Conservation (phyloP, 2,113 vertebrate genomes). For the Limanda limanda region DNA sequence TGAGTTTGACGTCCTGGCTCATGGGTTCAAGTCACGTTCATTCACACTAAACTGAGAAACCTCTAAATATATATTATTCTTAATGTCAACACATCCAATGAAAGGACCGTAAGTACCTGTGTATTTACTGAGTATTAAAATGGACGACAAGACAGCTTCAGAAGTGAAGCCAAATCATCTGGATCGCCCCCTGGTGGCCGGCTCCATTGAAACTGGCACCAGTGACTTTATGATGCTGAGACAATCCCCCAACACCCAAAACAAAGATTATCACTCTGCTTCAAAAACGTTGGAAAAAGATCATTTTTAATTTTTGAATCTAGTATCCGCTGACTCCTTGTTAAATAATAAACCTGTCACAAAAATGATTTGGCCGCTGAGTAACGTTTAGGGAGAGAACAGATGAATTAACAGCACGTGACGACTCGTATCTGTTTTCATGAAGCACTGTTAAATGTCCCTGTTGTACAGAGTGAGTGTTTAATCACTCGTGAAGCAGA, state of each 20-base stretch:
- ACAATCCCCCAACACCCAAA: too few species aligned
- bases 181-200: too few species aligned
- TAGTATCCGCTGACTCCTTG: background rate
- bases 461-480: background rate
- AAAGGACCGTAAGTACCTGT: too few species aligned
- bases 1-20: too few species aligned
- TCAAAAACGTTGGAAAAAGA: background rate
- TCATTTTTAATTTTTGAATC: background rate
- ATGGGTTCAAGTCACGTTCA: too few species aligned
- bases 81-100: background rate
- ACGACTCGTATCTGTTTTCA: background rate
- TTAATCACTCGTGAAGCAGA: constrained; percentile 26
- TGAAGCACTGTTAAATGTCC: background rate
- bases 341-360: constrained; percentile 12
- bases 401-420: constrained; percentile 4
- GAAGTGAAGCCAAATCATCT: too few species aligned
- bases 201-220: too few species aligned
- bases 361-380: background rate
- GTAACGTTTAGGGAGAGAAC: constrained; percentile 7
- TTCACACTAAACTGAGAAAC: background rate
- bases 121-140: too few species aligned
- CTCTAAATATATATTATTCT: background rate
- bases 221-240: too few species aligned
- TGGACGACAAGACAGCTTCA: background rate
- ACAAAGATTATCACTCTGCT: background rate